These are phyloP conservation scores for Celastrina argiolus DNA, from an alignment of 2,888 invertebrate species.

Conservation along the genomic window DNA sequence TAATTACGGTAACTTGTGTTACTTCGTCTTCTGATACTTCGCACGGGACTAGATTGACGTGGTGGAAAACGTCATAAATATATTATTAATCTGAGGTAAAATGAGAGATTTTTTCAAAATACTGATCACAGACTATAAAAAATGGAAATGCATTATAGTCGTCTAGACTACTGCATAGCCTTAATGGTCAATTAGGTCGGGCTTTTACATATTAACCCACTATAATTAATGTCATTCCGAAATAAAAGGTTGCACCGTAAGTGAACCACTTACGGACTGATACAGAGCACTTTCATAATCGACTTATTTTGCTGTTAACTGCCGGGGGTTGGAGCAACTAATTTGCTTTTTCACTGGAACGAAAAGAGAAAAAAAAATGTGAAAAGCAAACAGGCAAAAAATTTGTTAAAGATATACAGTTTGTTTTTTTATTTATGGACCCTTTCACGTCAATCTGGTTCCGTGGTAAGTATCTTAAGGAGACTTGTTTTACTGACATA, in stretches of 20 bases:
- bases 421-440: no score
- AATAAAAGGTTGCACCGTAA: constrained; percentile 5
- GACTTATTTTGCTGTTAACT: constrained; percentile 4
- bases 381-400: neutral
- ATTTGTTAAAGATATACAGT: no score
- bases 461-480: no score
- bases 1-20: no score
- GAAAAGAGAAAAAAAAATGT: neutral
- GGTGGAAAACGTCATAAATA: no score
- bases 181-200: constrained; percentile 1
- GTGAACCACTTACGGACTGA: neutral
- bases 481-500: no score
- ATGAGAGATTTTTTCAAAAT: neutral
- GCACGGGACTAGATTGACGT: no score
- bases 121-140: neutral
- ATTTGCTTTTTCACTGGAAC: neutral
- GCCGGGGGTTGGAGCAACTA: neutral
- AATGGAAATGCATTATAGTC: neutral
- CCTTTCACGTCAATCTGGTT: no score
- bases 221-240: constrained; percentile 15
- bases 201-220: constrained; percentile 1
- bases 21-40: no score
- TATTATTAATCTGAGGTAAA: no score
- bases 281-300: neutral
- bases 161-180: neutral